These are phyloP conservation scores for Beaufortia kweichowensis DNA, from an alignment of 2,113 vertebrate species.

Conservation along the genomic window DNA sequence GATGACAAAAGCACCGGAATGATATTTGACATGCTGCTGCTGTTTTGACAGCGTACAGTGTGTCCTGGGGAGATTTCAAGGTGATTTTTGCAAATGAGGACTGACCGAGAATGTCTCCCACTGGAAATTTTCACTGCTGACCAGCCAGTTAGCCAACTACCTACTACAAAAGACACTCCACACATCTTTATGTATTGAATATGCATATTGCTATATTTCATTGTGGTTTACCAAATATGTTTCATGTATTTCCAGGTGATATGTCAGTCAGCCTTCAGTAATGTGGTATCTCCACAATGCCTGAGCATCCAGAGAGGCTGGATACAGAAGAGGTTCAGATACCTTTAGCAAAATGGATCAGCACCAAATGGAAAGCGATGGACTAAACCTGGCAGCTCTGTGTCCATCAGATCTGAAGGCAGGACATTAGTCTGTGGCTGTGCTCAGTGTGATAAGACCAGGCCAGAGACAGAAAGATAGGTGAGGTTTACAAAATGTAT, in stretches of 20 bases:
- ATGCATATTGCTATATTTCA: neutral
- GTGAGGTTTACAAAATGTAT: neutral
- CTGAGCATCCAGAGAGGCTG: neutral
- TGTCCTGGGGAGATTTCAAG: slow-evolving; percentile 20
- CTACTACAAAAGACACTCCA: too few relatives aligned
- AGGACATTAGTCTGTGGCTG: slow-evolving; percentile 23
- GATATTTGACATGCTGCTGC: neutral
- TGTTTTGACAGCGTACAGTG: neutral
- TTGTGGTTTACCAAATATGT: neutral
- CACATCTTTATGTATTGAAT: slow-evolving; percentile 9
- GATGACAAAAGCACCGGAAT: slow-evolving; percentile 31
- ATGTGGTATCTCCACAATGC: slow-evolving; percentile 2
- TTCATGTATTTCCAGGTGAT: slow-evolving; percentile 14
- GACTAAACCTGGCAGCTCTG: slow-evolving; percentile 5
- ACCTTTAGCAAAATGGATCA: neutral
- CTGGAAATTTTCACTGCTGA: neutral
- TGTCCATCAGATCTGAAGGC: slow-evolving; percentile 10
- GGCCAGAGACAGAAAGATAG: neutral
- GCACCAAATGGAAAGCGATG: slow-evolving; percentile 22
- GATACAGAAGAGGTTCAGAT: slow-evolving; percentile 28
- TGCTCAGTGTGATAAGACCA: slow-evolving; percentile 43
- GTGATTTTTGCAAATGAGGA: slow-evolving; percentile 22
- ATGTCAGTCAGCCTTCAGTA: slow-evolving; percentile 16
- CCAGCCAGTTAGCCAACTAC: neutral
- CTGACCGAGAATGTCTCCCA: slow-evolving; percentile 2